Conservation (phyloP, 2,113 vertebrate genomes). For the Prolemur simus region DNA sequence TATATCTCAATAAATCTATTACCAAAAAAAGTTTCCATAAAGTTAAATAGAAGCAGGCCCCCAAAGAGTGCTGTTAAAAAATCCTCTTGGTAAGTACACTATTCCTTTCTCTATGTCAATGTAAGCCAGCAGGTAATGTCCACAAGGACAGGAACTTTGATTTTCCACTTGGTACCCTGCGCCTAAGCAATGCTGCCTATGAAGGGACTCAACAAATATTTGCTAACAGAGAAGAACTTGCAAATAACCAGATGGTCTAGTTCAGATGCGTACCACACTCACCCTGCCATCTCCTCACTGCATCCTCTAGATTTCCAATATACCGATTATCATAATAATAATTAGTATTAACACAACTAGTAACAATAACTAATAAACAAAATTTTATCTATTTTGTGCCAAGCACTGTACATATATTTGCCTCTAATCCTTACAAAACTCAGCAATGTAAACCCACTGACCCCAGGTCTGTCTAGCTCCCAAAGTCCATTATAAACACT, state of each 20-base stretch:
- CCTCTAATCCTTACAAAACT: constrained; percentile 49
- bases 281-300: neutral
- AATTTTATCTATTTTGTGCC: constrained; percentile 38
- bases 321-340: neutral
- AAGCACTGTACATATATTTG: constrained; percentile 25
- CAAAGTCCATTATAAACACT: constrained; percentile 4
- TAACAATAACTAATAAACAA: neutral
- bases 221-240: neutral
- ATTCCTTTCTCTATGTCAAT: neutral
- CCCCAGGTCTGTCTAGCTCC: neutral
- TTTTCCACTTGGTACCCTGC: neutral
- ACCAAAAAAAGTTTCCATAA: neutral
- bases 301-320: neutral
- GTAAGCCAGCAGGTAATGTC: neutral
- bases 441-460: constrained; percentile 41
- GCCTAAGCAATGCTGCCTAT: neutral
- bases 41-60: neutral
- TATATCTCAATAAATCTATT: neutral
- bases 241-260: neutral
- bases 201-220: neutral
- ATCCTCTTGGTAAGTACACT: neutral
- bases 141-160: neutral
- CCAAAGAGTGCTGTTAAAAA: neutral
- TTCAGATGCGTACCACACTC: neutral
- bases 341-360: neutral